Base-by-base conservation (phyloP, 2,797 vertebrate genomes). In the Schizothorax lantsangensis region DNA sequence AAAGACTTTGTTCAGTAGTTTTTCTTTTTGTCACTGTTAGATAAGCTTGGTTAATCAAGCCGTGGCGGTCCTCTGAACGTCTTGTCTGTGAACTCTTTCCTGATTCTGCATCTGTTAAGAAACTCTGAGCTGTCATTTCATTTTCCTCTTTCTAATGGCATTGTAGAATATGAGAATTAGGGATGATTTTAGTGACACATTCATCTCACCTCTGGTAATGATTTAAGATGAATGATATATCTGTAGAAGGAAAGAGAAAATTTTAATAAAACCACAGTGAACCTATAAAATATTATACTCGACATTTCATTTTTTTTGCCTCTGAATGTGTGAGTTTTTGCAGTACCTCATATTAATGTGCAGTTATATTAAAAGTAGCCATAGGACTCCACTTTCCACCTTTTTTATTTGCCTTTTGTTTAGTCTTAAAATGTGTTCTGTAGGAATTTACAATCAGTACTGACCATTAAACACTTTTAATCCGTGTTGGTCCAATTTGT, bases 141-240 rank as follows among this genome's bases (percentile, higher is more conserved):
- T 73, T 86, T 86, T 83, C 38, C 45, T 79, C 66, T 83, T 84
- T 78, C 83, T 78, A 19, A 52, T 77, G 14, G 62, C 87, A 89
- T 90, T 84, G 47, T 81, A 68, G 30, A 68, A 36, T 68, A 74
- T 91, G 74, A 62, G 69, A 78, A 85, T 86, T 75, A 74, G 47
- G 80, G 43, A 84, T 91, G 38, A 71, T 88, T 89, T 90, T 84
- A 88, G 83, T 43, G 79, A 89, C 90, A 71, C 85, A 84, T 87
- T 71, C 26, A 75, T 75, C 40, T 75, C 10, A n/a, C 8, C 40
- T 75, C 71, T 75, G 11, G 52, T 38, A 33, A 17, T 74, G 4
- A 47, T 62, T 74, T 54, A 71, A 26, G 45, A n/a, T 54, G 12
- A 38, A 54, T 38, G 71, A 45, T 45, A 36, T 62, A 12, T 47